Evolutionary conservation across 1,140 invertebrate species (phyloP).

Genomic region (Ceratina australensis): DNA sequence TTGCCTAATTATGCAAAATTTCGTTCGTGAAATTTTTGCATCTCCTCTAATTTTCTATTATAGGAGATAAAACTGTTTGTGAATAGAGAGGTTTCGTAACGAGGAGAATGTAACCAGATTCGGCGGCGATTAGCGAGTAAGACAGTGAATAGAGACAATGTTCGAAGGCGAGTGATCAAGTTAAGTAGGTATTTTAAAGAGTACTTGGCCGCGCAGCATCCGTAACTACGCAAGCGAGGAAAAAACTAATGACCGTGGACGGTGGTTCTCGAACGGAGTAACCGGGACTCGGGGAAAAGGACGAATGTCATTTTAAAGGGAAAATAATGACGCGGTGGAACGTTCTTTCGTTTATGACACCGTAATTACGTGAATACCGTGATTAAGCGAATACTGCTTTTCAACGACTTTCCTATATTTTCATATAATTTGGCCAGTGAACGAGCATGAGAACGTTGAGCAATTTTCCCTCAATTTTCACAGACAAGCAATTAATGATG

Average conservation of each 20-base stretch:
- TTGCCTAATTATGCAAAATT: too few species aligned
- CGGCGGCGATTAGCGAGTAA: background rate
- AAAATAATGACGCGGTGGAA: constrained; percentile 18
- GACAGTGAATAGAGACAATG: background rate
- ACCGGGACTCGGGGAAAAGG: background rate
- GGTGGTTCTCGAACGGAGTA: background rate
- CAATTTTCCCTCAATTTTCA: background rate
- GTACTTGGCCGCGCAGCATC: background rate
- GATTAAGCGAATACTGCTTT: constrained; percentile 6
- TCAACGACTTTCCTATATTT: background rate
- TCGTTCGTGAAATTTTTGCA: too few species aligned
- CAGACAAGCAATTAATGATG: too few species aligned
- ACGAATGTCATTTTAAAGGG: constrained; percentile 1
- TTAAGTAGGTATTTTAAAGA: constrained; percentile 22
- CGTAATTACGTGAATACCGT: constrained; percentile 18
- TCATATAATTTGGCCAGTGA: background rate
- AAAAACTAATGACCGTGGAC: background rate
- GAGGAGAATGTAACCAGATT: constrained; percentile 19
- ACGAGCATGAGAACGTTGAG: constrained; percentile 3
- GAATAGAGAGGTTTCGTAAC: too few species aligned
- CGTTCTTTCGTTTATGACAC: constrained; percentile 10
- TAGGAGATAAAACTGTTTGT: too few species aligned
- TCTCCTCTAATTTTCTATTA: too few species aligned
- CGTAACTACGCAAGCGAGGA: background rate
- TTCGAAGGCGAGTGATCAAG: constrained; percentile 14